A percentile compares a stretch with the other conserved stretches of the same genome.
Evolutionary conservation across 92 coral and sea anemone genomes (phyloP).

Genomic region (Zoanthus gigantus): DNA sequence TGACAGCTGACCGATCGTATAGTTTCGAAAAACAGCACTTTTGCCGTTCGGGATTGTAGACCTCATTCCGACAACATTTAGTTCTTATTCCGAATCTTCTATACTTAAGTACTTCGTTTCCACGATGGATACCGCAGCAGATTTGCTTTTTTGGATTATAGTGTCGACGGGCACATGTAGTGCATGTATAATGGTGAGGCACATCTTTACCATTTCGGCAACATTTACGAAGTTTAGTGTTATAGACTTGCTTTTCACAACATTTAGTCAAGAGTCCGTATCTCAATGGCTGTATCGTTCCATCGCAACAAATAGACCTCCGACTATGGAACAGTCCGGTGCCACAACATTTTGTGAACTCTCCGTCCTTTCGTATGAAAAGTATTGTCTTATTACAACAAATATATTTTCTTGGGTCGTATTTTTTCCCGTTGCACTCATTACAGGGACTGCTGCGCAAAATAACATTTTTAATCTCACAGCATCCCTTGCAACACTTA

Average conservation of each 20-base stretch:
- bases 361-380: background rate
- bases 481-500: constrained; percentile 4
- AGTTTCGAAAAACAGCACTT: background rate
- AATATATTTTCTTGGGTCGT: constrained; percentile 13
- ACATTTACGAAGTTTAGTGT: background rate
- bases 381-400: background rate
- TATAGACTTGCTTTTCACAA: background rate
- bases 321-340: background rate
- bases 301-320: background rate
- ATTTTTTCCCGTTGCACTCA: background rate
- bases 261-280: background rate
- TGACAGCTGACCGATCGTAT: background rate
- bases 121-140: background rate
- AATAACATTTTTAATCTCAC: background rate
- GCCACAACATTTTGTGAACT: constrained; percentile 17
- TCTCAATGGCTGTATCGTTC: background rate
- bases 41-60: background rate
- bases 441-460: background rate
- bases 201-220: background rate
- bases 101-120: background rate
- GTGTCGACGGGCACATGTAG: constrained; percentile 2
- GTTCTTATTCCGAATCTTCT: constrained; percentile 5
- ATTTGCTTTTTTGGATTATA: background rate
- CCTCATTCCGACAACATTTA: constrained; percentile 1
- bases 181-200: background rate